Evolutionary conservation across 2,888 invertebrate species (phyloP).

Genomic region (Philonicus albiceps): DNA sequence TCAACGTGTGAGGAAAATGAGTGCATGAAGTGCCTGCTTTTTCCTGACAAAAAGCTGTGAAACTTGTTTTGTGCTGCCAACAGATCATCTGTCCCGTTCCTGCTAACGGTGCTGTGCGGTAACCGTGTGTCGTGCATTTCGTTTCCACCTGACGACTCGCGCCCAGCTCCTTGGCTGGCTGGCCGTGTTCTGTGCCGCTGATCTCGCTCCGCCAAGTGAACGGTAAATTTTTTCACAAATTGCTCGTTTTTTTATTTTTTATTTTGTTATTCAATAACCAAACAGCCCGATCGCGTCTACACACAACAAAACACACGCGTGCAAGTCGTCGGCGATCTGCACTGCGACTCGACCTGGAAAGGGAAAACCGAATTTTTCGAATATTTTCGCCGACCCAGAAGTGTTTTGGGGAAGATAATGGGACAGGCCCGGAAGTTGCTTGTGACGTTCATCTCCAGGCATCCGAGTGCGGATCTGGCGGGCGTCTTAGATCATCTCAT

Average conservation of each 20-base stretch:
- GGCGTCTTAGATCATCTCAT: neutral
- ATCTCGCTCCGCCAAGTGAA: neutral
- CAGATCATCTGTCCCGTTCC: neutral
- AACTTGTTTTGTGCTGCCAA: neutral
- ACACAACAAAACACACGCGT: neutral
- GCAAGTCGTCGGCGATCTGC: neutral
- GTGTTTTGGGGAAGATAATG: neutral
- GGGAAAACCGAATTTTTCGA: neutral
- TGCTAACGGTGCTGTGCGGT: conserved; percentile 3
- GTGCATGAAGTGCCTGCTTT: conserved; percentile 4
- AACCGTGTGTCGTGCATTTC: neutral
- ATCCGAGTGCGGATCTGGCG: neutral
- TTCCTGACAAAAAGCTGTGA: neutral
- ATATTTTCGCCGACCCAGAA: neutral
- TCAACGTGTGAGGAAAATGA: neutral
- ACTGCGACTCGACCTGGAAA: neutral
- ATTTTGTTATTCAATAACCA: neutral
- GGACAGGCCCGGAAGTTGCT: neutral
- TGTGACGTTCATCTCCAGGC: neutral
- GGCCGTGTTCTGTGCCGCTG: conserved; percentile 5
- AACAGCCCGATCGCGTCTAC: neutral
- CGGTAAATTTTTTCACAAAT: conserved; percentile 2
- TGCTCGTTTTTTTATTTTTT: neutral
- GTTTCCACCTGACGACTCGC: neutral
- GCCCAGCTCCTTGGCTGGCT: neutral